phyloP scores from a whole-genome alignment of 2,797 vertebrate species.

The Tragelaphus oryx region DNA sequence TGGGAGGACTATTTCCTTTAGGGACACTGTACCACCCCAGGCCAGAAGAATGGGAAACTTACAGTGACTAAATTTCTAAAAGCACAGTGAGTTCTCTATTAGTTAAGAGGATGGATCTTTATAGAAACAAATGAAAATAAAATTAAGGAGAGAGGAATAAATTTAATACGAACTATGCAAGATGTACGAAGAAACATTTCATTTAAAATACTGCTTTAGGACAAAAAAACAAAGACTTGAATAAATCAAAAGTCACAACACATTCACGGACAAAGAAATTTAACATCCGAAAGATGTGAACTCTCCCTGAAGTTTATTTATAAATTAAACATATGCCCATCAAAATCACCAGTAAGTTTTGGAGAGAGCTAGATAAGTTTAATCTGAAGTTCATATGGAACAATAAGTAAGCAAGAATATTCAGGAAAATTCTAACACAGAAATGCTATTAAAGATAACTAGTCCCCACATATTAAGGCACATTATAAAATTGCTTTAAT shows the following conservation, averaged over 20 bases:
- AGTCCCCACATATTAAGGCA: background rate
- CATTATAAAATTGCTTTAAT: background rate
- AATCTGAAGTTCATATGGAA: constrained; percentile 4
- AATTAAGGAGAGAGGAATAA: background rate
- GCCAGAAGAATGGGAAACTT: background rate
- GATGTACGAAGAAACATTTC: background rate
- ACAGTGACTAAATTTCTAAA: background rate
- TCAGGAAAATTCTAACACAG: background rate
- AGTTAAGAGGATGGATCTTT: background rate
- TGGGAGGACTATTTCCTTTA: background rate
- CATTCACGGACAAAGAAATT: background rate
- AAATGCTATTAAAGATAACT: background rate
- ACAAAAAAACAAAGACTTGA: constrained; percentile 6
- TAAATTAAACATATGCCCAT: background rate
- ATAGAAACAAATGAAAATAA: background rate
- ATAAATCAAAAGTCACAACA: background rate
- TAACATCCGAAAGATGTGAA: background rate
- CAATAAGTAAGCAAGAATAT: constrained; percentile 4
- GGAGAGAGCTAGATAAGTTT: background rate
- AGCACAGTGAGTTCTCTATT: background rate
- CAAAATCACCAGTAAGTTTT: background rate
- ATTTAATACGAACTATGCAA: background rate
- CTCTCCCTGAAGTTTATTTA: background rate
- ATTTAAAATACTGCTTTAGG: background rate
- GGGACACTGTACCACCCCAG: background rate